phyloP scores from a whole-genome alignment of 2,797 vertebrate genomes.

The Lindbergichthys nudifrons region DNA sequence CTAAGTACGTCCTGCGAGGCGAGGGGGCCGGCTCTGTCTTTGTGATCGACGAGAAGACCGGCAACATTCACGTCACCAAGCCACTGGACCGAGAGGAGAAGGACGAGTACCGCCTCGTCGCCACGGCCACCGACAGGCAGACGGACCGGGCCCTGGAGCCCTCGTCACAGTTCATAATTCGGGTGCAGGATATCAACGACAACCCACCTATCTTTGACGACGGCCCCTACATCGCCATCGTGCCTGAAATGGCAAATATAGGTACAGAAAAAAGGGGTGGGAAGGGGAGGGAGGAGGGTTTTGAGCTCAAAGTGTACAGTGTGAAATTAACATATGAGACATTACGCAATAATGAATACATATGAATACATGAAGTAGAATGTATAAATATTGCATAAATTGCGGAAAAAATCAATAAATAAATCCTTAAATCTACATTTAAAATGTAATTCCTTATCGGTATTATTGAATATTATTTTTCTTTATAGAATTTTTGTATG shows the following conservation, averaged over 20 bases:
- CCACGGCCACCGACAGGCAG: constrained; percentile 91
- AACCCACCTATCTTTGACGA: constrained; percentile 92
- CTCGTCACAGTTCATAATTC: constrained; percentile 93
- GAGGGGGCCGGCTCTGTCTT: constrained; percentile 93
- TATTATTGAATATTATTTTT: background rate
- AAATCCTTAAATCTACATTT: background rate
- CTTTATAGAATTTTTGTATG: too few species aligned
- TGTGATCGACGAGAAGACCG: constrained; percentile 93
- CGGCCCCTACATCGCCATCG: constrained; percentile 89
- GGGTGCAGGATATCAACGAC: constrained; percentile 95
- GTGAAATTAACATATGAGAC: background rate
- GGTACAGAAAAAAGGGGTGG: constrained; percentile 75
- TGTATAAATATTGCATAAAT: background rate
- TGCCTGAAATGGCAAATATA: constrained; percentile 94
- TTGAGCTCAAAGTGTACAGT: background rate
- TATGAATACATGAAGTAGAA: background rate
- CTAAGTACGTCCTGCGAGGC: constrained; percentile 91
- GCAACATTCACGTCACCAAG: constrained; percentile 94
- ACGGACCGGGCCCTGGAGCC: constrained; percentile 92
- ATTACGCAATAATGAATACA: background rate
- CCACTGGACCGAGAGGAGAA: constrained; percentile 94
- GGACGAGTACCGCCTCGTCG: constrained; percentile 91
- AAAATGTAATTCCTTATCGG: background rate
- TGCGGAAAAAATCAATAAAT: background rate
- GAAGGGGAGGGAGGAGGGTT: background rate